Conservation (phyloP, 2,888 invertebrate species). For the Acanthosepion esculentum region DNA sequence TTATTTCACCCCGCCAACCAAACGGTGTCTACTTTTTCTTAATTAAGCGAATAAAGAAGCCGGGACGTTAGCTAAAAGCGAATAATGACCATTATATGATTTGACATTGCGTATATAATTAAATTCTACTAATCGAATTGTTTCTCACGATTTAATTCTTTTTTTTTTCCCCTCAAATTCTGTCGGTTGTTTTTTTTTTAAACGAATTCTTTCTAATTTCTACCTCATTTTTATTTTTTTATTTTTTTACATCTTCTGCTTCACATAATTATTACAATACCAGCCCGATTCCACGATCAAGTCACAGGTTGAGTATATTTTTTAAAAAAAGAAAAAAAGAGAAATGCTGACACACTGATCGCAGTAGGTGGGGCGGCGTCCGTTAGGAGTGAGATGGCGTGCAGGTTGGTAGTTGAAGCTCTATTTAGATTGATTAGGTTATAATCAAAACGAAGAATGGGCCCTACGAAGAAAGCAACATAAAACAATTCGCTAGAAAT, state of each 20-base stretch:
- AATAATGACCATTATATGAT: neutral
- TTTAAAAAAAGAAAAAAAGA: neutral
- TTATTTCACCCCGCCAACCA: neutral
- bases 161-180: neutral
- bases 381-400: neutral
- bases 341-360: neutral
- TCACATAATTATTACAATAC: neutral
- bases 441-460: neutral
- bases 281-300: neutral
- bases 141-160: neutral
- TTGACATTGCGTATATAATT: constrained; percentile 33
- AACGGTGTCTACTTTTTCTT: neutral
- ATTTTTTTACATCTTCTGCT: too few species aligned
- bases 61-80: neutral
- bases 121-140: constrained; percentile 18
- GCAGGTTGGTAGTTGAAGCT: neutral
- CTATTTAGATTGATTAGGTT: neutral
- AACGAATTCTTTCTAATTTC: neutral
- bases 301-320: neutral
- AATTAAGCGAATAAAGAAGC: neutral
- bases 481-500: neutral
- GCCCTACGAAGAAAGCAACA: neutral
- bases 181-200: neutral
- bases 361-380: neutral
- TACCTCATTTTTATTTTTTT: neutral